A percentile compares a stretch with the other conserved stretches of the same genome.
phyloP scores from a whole-genome alignment of 2,797 vertebrate species.

The Gadopsis marmoratus region DNA sequence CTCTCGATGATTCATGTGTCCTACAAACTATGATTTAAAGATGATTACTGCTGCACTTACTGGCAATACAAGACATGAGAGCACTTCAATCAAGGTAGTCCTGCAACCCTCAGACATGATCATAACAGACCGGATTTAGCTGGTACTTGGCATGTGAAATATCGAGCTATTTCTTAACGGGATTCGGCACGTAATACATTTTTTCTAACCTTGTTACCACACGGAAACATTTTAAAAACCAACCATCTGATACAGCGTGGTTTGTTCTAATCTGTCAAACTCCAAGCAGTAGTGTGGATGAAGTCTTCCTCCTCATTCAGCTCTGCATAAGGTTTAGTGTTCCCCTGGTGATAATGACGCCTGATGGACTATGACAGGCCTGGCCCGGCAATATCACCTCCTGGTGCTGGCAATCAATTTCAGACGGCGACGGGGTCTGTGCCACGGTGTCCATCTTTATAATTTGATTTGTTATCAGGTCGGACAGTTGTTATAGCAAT shows the following conservation, averaged over 20 bases:
- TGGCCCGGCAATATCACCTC: slow-evolving; percentile 73
- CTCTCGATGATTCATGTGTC: slow-evolving; percentile 63
- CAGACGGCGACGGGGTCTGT: slow-evolving; percentile 65
- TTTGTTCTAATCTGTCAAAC: slow-evolving; percentile 23
- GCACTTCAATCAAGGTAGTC: slow-evolving; percentile 77
- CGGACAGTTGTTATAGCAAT: slow-evolving; percentile 80
- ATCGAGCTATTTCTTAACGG: slow-evolving; percentile 24
- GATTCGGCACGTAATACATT: background rate
- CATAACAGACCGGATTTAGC: slow-evolving; percentile 48
- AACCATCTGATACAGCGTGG: background rate
- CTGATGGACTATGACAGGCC: slow-evolving; percentile 82
- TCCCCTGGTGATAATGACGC: slow-evolving; percentile 79
- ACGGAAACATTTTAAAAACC: slow-evolving; percentile 10
- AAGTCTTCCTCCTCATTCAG: slow-evolving; percentile 58
- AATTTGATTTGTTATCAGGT: slow-evolving; percentile 85
- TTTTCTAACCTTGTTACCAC: slow-evolving; percentile 25
- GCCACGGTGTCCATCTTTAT: slow-evolving; percentile 76
- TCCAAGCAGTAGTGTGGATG: slow-evolving; percentile 20
- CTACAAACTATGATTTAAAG: slow-evolving; percentile 69
- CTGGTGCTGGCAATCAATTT: slow-evolving; percentile 80
- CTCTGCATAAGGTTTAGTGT: slow-evolving; percentile 69
- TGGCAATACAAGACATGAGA: slow-evolving; percentile 63
- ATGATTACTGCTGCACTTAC: slow-evolving; percentile 70
- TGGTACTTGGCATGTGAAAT: slow-evolving; percentile 36
- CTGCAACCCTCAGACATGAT: slow-evolving; percentile 50